Evolutionary conservation across 2,113 vertebrate genomes (phyloP), one percentile per base, ranked within the genome.

Genomic region (Excalfactoria chinensis): DNA sequence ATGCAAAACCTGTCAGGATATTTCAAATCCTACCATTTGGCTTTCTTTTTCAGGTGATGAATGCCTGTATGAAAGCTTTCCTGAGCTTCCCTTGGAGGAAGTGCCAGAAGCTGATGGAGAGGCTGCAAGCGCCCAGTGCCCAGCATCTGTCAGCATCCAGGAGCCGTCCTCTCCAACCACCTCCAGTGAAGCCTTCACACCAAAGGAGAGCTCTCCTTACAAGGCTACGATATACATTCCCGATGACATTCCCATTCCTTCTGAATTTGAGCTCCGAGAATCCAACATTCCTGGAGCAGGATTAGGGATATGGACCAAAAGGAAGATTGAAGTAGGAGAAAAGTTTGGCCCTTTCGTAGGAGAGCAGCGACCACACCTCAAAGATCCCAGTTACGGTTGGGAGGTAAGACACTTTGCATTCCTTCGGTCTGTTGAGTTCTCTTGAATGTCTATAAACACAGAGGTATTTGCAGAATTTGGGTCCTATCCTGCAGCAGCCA

Each of bases 241-340:
- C 3, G 98, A 99, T 86, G 98, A 99, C 84, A 96, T 98, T 89
- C 96, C 97, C 58, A 97, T 99, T 95, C 98, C 98, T 85, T 97
- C 98, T 85, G 99, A 99, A 89, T 99, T 99, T 95, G 99, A 99
- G 88, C 98, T 99, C 71, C 98, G 98, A 84, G 98, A 99, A 96
- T 99, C 99, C 56, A 97, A 92, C 53, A 68, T 98, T 93, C 97
- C 97, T 43, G 98, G 97, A 30, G 98, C 97, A 16, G 98, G 98
- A 96, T 97, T 99, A 96, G 99, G 99, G 94, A 98, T 99, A 97
- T 99, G 99, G 99, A 98, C 98, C 96, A 98, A 97, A 95, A 98
- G 98, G 97, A 98, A 97, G 97, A 98, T 99, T 91, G 98, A 98
- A 93, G 95, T 95, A 9, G 99, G 98, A 21, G 99, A 99, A 95